Evolutionary conservation across 2,888 invertebrate genomes (phyloP).

Genomic region (Disparrhopalites patrizii): DNA sequence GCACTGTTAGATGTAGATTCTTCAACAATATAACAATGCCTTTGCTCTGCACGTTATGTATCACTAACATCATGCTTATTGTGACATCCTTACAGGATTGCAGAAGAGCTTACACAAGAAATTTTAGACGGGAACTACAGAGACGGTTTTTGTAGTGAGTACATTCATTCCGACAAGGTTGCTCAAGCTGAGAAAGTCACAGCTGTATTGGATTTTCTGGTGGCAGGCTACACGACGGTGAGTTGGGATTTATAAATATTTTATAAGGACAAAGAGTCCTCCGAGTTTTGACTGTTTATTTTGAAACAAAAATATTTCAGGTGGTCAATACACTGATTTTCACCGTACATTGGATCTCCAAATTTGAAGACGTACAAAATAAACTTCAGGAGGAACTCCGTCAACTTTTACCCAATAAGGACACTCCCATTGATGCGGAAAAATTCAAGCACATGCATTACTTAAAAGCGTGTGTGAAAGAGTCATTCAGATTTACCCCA

Average conservation of each 20-base stretch:
- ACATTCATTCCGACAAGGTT: slow-evolving; percentile 66
- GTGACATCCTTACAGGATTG: not conserved
- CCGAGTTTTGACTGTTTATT: not conserved
- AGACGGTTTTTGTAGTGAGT: slow-evolving; percentile 49
- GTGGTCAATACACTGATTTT: slow-evolving; percentile 76
- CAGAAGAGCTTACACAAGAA: slow-evolving; percentile 18
- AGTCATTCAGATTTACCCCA: slow-evolving; percentile 68
- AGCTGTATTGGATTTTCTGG: slow-evolving; percentile 76
- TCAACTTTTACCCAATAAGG: slow-evolving; percentile 52
- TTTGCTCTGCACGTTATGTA: not conserved
- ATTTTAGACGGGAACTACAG: slow-evolving; percentile 9
- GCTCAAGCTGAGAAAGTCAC: slow-evolving; percentile 78
- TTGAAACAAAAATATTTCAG: slow-evolving; percentile 53
- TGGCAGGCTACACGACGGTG: slow-evolving; percentile 82
- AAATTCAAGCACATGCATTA: slow-evolving; percentile 66
- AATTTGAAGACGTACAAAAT: slow-evolving; percentile 63
- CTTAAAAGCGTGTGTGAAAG: slow-evolving; percentile 71
- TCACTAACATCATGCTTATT: not conserved
- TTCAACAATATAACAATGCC: not conserved
- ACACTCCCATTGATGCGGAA: slow-evolving; percentile 56
- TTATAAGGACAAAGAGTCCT: not conserved
- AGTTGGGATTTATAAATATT: slow-evolving; percentile 48
- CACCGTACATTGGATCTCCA: slow-evolving; percentile 68
- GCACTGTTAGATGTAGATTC: not conserved
- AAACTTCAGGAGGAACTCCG: slow-evolving; percentile 63